Conservation (phyloP, 2,888 invertebrate genomes). For the Clostera curtula region DNA sequence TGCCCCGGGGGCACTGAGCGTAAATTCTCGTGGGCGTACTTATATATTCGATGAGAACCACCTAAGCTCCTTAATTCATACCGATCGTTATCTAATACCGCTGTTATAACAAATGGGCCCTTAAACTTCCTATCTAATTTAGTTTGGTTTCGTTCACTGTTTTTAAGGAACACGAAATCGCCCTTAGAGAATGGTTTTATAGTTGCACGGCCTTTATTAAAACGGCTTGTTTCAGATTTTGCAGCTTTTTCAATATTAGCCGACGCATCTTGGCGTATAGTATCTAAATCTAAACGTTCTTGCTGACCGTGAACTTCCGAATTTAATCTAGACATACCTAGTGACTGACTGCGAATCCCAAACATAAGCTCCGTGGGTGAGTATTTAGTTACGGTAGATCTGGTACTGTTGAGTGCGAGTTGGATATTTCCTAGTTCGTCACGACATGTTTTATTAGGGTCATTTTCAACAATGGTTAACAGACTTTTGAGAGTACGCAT, state of each 20-base stretch:
- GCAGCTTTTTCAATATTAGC: constrained; percentile 8
- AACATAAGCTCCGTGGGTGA: constrained; percentile 21
- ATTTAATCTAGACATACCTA: constrained; percentile 5
- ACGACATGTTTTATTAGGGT: constrained; percentile 7
- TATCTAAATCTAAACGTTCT: constrained; percentile 5
- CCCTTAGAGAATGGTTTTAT: constrained; percentile 9
- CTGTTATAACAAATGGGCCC: constrained; percentile 9
- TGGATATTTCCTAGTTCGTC: constrained; percentile 17
- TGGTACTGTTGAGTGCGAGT: constrained; percentile 17
- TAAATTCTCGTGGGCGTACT: constrained; percentile 15
- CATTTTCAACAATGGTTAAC: constrained; percentile 1
- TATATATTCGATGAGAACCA: constrained; percentile 9
- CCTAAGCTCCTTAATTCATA: constrained; percentile 11
- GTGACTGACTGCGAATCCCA: constrained; percentile 9
- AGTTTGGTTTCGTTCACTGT: constrained; percentile 15
- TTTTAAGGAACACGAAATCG: constrained; percentile 16
- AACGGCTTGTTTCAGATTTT: constrained; percentile 5
- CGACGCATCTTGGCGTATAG: constrained; percentile 4
- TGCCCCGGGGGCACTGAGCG: constrained; percentile 8
- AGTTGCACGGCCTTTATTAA: constrained; percentile 9
- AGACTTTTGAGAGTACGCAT: constrained; percentile 3
- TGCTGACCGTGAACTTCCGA: constrained; percentile 1
- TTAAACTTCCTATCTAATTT: constrained; percentile 16
- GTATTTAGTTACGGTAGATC: constrained; percentile 13
- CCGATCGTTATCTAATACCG: constrained; percentile 11